These are phyloP conservation scores for Cyclargus thomasi DNA, from an alignment of 1,140 invertebrate genomes.

Conservation along the genomic window DNA sequence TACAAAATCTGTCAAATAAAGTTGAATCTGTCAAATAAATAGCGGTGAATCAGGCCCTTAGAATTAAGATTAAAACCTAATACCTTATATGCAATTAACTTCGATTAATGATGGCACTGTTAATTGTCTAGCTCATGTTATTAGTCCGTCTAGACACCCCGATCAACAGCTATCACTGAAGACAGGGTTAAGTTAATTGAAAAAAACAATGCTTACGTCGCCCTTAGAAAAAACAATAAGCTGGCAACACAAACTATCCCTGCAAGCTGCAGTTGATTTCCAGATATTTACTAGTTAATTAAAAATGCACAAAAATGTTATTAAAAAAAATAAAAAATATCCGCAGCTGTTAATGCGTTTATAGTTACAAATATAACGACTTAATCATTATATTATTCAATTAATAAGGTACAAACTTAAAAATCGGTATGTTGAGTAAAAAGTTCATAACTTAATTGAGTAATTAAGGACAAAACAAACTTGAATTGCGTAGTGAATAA, in stretches of 20 bases:
- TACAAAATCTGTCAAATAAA: too few relatives aligned
- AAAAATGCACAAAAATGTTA: too few relatives aligned
- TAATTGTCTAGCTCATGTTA: constrained; percentile 7
- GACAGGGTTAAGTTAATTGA: neutral
- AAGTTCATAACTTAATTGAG: neutral
- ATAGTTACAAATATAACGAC: too few relatives aligned
- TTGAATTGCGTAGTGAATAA: neutral
- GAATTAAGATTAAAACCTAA: too few relatives aligned
- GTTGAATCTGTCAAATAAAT: too few relatives aligned
- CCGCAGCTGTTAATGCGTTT: too few relatives aligned
- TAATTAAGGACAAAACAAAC: neutral
- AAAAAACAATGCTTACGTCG: neutral
- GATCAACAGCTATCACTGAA: neutral
- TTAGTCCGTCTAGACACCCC: constrained; percentile 5
- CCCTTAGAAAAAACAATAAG: neutral
- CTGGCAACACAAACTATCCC: neutral
- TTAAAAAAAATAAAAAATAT: too few relatives aligned
- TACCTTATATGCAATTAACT: neutral
- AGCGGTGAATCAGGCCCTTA: too few relatives aligned
- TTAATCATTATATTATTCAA: too few relatives aligned
- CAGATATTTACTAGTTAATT: too few relatives aligned
- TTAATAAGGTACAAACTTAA: too few relatives aligned
- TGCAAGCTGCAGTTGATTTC: too few relatives aligned
- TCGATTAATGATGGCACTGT: neutral
- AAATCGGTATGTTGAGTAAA: neutral